Evolutionary conservation across 2,113 vertebrate genomes (phyloP).

Genomic region (Furnarius figulus): DNA sequence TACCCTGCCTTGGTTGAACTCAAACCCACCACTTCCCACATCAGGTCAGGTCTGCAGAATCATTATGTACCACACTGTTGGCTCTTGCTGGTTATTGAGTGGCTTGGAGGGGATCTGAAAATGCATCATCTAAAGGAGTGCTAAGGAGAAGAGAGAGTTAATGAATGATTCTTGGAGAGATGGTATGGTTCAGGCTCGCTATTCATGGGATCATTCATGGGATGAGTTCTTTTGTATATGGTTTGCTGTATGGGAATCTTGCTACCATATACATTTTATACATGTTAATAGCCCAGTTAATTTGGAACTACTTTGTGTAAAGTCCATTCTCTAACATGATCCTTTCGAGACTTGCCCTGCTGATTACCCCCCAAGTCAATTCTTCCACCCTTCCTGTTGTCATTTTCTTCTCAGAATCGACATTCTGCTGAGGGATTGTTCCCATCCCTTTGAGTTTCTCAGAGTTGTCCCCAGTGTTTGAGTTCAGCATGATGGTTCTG

Average conservation of each 20-base stretch:
- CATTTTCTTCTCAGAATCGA: neutral
- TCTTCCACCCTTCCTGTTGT: neutral
- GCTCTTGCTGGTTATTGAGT: neutral
- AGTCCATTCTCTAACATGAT: neutral
- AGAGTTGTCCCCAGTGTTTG: neutral
- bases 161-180: neutral
- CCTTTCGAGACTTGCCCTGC: neutral
- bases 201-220: neutral
- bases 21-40: neutral
- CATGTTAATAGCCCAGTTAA: neutral
- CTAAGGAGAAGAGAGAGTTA: neutral
- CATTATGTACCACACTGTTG: neutral
- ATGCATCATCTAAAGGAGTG: neutral
- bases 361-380: neutral
- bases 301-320: neutral
- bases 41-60: neutral
- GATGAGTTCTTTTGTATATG: neutral
- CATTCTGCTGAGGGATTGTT: neutral
- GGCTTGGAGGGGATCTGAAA: neutral
- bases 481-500: neutral
- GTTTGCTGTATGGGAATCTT: neutral
- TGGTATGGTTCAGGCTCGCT: neutral
- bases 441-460: neutral
- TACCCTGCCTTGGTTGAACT: neutral
- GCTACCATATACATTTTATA: neutral